Percentiles rank a stretch among this genome's conserved stretches.
Conservation (phyloP, 2,113 vertebrate species). For the Patagioenas fasciata region DNA sequence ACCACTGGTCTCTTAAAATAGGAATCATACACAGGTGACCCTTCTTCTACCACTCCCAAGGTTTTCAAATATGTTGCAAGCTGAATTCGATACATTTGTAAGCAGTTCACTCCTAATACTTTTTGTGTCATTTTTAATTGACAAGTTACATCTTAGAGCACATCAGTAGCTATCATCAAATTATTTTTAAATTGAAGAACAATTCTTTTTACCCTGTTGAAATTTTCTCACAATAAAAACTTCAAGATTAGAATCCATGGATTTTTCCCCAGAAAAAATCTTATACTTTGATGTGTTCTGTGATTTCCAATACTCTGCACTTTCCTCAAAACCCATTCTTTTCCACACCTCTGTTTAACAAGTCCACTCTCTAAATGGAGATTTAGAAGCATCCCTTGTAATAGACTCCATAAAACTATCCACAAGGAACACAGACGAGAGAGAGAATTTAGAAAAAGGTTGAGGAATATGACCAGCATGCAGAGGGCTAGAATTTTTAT, state of each 20-base stretch:
- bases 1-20: neutral
- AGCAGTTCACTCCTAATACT: neutral
- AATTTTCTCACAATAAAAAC: neutral
- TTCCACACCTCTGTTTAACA: neutral
- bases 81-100: fast-evolving
- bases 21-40: neutral
- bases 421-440: neutral
- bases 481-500: neutral
- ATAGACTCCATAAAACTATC: neutral
- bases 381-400: neutral
- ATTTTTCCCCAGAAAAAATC: neutral
- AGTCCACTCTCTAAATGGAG: neutral
- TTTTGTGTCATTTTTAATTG: neutral
- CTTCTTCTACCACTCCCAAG: neutral
- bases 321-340: neutral
- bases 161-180: neutral
- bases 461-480: fast-evolving
- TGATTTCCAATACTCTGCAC: neutral
- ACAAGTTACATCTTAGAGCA: neutral
- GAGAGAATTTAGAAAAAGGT: neutral
- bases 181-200: neutral
- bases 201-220: neutral
- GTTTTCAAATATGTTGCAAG: neutral
- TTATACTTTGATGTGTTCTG: neutral
- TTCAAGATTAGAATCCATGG: neutral